Evolutionary conservation across 2,113 vertebrate species (phyloP), one percentile per base, ranked within the genome.

Genomic region (Petrocephalus zakoni): DNA sequence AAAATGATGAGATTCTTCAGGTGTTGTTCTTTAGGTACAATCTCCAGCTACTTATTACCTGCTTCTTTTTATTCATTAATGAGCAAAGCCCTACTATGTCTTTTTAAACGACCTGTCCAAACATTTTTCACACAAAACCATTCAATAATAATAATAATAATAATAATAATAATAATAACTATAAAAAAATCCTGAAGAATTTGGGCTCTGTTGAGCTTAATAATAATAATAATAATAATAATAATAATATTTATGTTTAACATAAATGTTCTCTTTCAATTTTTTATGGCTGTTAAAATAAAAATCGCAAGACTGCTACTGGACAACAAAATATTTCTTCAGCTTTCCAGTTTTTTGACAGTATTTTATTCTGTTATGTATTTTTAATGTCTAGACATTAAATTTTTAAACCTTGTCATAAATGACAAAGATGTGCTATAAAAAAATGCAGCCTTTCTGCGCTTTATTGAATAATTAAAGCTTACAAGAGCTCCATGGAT

Each of bases 351-450:
- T 42, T 83, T 86, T 53, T 53, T 55, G 11, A 34, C 22, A 34
- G 25, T 25, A 82, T 47, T 86, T 55, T 55, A 55, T 53, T 55
- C 84, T 55, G 84, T 15, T 55, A 86, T 86, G 25, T 55, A 86
- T 86, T 86, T 86, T 86, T 86, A 55, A 86, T 86, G 84, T 37
- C 82, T 25, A n/a, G 29, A 64, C 42, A 87, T 87, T 47, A 87
- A 64, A 61, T 19, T 46, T 87, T 87, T 61, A 87, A 87, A 61
- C 55, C 55, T 42, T 87, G 86, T 64, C 86, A 87, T 87, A 64
- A 87, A 87, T 58, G 85, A 87, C 85, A 87, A 87, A 87, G 56
- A 58, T 15, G 34, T 87, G 37, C 22, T 87, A 61, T 87, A 61
- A 87, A 87, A 85, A 87, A 61, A 46, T 37, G 37, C 51, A 34